These are phyloP conservation scores for Atrina japonica DNA, from an alignment of 2,888 invertebrate genomes.

Conservation along the genomic window DNA sequence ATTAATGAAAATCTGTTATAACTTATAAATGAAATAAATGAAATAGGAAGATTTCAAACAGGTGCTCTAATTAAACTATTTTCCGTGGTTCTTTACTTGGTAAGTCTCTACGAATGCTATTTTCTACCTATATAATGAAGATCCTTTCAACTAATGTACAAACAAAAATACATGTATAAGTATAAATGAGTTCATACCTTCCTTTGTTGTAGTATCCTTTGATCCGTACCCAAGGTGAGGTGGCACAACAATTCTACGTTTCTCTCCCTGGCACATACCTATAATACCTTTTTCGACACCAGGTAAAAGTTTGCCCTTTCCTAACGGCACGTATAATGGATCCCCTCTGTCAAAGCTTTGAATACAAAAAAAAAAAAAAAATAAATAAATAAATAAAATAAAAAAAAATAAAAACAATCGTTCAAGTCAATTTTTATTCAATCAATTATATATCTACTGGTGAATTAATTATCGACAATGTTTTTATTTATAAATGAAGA, in stretches of 20 bases:
- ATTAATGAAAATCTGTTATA: no score
- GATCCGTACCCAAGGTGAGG: slow-evolving; percentile 30
- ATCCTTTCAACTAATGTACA: not conserved
- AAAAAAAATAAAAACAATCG: not conserved
- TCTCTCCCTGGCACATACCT: slow-evolving; percentile 35
- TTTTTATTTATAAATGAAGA: no score
- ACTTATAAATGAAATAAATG: no score
- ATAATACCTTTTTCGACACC: slow-evolving; percentile 21
- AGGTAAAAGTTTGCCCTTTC: no score
- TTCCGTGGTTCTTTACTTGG: no score
- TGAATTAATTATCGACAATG: no score
- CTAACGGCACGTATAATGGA: slow-evolving; percentile 3
- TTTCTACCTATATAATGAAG: no score
- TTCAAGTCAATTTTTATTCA: not conserved
- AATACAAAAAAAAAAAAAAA: not conserved
- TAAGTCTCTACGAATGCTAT: no score
- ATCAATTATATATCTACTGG: no score
- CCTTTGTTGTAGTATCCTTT: not conserved
- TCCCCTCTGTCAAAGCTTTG: slow-evolving; percentile 1
- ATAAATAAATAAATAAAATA: no score
- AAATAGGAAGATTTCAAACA: no score
- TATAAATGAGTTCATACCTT: not conserved
- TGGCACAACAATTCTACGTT: slow-evolving; percentile 12
- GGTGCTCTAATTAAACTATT: no score
- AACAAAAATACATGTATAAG: not conserved